Base-by-base conservation (phyloP, 2,888 invertebrate genomes). In the Melitaea athalia region DNA sequence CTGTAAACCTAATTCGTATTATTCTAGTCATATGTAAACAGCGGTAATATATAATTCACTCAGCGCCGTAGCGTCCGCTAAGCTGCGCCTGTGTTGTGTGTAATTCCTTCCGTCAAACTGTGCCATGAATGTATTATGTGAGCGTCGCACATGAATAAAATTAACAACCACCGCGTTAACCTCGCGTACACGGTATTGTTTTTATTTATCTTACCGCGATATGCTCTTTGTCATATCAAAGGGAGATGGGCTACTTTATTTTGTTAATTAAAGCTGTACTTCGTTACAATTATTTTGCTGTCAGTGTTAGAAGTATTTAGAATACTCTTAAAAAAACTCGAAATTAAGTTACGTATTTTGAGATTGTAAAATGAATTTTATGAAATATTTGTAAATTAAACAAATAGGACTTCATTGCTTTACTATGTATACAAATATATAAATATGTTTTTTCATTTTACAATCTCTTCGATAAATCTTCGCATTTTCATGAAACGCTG, bases 111-210 rank as follows among this genome's bases (percentile, higher is more conserved):
- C 49, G 24, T 64, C 49, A 38, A 47, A 49, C 57, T 47, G 57
- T 59, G 49, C 12, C 52, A 17, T 64, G 59, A 59, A 64, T 64
- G 50, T 33, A 42, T 59, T 59, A 64, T 64, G 64, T 59, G 43
- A 50, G 59, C 50, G 49, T 59, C 53, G 59, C 57, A 17, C 14
- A 64, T 59, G 59, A 59, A 64, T 64, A 59, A 59, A 50, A 64
- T 59, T 59, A 50, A 50, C 55, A 64, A 59, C 14, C 53, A 33
- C 59, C 59, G 43, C 42, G 64, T 42, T 59, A 31, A 64, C 50
- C 31, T 59, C 42, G 24, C 42, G n/a, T 52, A 33, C 24, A 42
- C 38, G 31, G 49, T 50, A 42, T 64, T 64, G 24, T 59, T 64
- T 42, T 31, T 42, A 57, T 64, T 64, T 31, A 55, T 55, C 53